phyloP scores from a whole-genome alignment of 2,888 invertebrate genomes.

The Hyles lineata region DNA sequence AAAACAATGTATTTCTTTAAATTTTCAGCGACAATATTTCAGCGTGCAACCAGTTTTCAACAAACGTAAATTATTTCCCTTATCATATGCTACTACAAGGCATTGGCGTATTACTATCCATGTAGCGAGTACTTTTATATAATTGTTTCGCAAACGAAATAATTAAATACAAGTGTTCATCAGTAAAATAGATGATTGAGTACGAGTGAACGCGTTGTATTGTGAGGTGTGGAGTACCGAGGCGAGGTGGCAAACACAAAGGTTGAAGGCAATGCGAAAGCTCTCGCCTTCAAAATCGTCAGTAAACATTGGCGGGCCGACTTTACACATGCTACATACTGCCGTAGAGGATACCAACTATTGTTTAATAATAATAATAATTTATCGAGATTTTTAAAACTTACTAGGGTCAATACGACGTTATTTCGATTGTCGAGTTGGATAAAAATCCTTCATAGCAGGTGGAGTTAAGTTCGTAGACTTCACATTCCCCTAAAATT shows the following conservation, averaged over 20 bases:
- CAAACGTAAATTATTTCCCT: not conserved
- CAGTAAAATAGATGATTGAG: not conserved
- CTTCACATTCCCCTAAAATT: no score
- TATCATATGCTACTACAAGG: not conserved
- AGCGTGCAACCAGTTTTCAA: no score
- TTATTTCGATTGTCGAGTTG: no score
- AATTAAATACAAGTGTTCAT: not conserved
- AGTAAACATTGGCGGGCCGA: slow-evolving; percentile 65
- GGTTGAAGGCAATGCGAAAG: slow-evolving; percentile 66
- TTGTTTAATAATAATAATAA: not conserved
- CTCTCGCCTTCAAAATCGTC: slow-evolving; percentile 65
- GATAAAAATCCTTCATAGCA: no score
- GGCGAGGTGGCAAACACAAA: slow-evolving; percentile 65
- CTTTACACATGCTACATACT: slow-evolving; percentile 53
- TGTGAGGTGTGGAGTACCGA: not conserved
- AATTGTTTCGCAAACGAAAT: not conserved
- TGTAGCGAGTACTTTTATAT: no score
- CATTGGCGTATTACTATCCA: no score
- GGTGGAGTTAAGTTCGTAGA: no score
- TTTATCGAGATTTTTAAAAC: no score
- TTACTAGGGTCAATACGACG: no score
- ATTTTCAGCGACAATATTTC: no score
- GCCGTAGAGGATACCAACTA: slow-evolving; percentile 22
- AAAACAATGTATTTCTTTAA: no score
- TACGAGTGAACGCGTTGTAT: not conserved